A percentile compares a stretch with the other conserved stretches of the same genome.
These are phyloP conservation scores for Epinephelus awoara DNA, from an alignment of 2,797 vertebrate species.

Conservation along the genomic window DNA sequence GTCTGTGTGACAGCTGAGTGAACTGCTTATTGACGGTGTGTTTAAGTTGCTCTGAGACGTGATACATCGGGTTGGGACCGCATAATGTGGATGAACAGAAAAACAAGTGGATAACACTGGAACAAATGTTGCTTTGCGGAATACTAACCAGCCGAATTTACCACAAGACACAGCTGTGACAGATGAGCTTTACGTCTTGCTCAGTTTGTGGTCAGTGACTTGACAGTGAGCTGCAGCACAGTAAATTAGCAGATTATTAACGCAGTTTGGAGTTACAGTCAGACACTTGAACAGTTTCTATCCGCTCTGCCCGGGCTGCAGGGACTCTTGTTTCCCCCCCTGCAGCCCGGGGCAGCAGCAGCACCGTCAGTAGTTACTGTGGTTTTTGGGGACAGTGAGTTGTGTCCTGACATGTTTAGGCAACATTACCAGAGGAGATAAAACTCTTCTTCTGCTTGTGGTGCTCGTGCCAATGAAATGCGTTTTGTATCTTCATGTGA, in stretches of 20 bases:
- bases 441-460: too few relatives aligned
- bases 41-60: neutral
- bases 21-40: neutral
- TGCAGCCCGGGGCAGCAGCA: slow-evolving; percentile 9
- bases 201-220: too few relatives aligned
- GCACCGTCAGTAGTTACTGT: neutral
- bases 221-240: too few relatives aligned
- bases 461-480: neutral
- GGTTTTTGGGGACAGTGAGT: neutral
- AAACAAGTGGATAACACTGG: too few relatives aligned
- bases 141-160: too few relatives aligned
- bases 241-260: too few relatives aligned
- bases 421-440: slow-evolving; percentile 4
- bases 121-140: too few relatives aligned
- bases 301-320: neutral
- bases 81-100: too few relatives aligned
- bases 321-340: neutral
- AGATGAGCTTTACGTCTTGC: too few relatives aligned
- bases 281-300: neutral
- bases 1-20: neutral
- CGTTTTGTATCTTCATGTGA: too few relatives aligned
- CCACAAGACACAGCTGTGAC: too few relatives aligned
- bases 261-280: neutral
- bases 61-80: too few relatives aligned
- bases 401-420: slow-evolving; percentile 40